Evolutionary conservation across 1,140 invertebrate genomes (phyloP), one percentile per base, ranked within the genome.

Genomic region (Saxidomus purpurata): DNA sequence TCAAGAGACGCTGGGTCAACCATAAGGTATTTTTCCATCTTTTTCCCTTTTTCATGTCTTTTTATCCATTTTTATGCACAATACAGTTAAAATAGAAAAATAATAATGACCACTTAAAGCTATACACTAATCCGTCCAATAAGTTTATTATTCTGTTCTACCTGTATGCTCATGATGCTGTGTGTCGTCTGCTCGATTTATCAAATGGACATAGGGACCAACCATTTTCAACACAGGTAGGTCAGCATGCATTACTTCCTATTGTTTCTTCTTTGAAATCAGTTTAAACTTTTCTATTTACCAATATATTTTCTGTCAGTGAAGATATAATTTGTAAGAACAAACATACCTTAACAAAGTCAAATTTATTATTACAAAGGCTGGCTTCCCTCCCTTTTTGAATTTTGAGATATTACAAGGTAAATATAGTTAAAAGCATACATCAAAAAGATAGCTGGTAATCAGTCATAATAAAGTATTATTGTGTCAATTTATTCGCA

Each of bases 11-110:
- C 28, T 36, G 71, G 25, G 17, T 55, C 47, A 22, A 49, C 31
- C 17, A n/a, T 47, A 9, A 59, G 17, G 36, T 86, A 86, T 86
- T 86, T 86, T 31, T 86, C 83, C 83, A 86, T 86, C 28, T 61
- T 83, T 63, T 43, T 67, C 38, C 19, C 28, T 55, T 25, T 82
- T 67, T 82, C 34, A 63, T 63, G 3, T 67, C 34, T 43, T 40
- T 40, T 28, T 8, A 40, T 71, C 15, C 22, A 71, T 22, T 71
- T 38, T 38, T 71, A 71, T 36, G 15, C 67, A 36, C 4, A 19
- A 2, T 71, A 9, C 28, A 38, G 31, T 15, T 71, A 38, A 8
- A 19, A n/a, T 40, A n/a, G 1, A 76, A 8, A 76, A 36, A 43
- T n/a, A 38, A 43, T 79, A 19, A 6, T 71, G 17, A 28, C 25